Evolutionary conservation across 2,888 invertebrate genomes (phyloP).

Genomic region (Philereme transversata): DNA sequence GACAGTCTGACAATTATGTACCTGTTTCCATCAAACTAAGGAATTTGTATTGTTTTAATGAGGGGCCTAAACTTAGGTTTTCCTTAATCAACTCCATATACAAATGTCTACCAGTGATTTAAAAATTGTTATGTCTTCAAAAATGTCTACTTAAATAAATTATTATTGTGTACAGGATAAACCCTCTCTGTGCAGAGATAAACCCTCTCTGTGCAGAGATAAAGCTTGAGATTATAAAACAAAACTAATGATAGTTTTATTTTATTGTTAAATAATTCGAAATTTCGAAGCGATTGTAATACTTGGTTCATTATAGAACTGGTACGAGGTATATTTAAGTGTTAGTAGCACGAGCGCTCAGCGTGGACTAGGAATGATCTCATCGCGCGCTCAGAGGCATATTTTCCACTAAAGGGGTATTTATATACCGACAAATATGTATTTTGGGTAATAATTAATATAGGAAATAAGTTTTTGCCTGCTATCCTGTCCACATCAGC

Average conservation of each 20-base stretch:
- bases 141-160: constrained; percentile 22
- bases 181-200: constrained; percentile 17
- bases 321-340: background rate
- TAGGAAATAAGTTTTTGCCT: too few relatives aligned
- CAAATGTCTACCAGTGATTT: constrained; percentile 24
- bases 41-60: constrained; percentile 3
- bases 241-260: constrained; percentile 10
- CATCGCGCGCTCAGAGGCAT: constrained; percentile 10
- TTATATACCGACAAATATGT: too few relatives aligned
- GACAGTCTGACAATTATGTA: constrained; percentile 6
- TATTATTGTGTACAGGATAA: constrained; percentile 19
- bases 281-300: constrained; percentile 15
- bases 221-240: constrained; percentile 24
- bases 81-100: background rate
- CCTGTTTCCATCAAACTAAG: constrained; percentile 1
- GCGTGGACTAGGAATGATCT: constrained; percentile 17
- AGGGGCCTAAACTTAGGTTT: constrained; percentile 2
- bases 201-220: background rate
- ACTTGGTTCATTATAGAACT: constrained; percentile 23
- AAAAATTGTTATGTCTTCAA: constrained; percentile 12
- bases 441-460: too few relatives aligned
- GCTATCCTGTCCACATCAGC: too few relatives aligned
- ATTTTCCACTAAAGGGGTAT: constrained; percentile 6
- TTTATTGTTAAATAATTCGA: constrained; percentile 19
- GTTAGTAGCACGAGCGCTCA: constrained; percentile 4